Base-by-base conservation (phyloP, 2,888 invertebrate genomes). In the Molorchus minor region DNA sequence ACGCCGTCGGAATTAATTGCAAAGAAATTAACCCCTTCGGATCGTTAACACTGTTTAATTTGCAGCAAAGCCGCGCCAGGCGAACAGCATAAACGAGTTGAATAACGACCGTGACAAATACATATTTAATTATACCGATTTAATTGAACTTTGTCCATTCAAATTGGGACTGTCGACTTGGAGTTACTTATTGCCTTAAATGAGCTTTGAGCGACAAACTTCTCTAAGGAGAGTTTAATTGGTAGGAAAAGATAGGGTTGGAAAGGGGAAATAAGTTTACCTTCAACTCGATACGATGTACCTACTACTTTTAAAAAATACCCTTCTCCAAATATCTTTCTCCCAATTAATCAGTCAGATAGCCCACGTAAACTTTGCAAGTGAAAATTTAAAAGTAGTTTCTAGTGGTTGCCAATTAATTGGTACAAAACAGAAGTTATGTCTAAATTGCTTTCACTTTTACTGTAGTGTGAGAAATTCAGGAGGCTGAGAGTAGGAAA, bases 1-100 rank as follows among this genome's bases (percentile, higher is more conserved):
- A 57, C 65, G 62, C 69, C 60, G 61, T 33, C 61, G 67, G 59
- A 64, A 69, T 66, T 71, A 69, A 71, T 70, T 70, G 64, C 69
- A 57, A 71, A 71, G 69, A 69, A 70, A 70, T 70, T 70, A 70
- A 71, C 71, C 71, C 71, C 63, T 64, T 66, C 63, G 52, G 64
- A 65, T 69, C 67, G 69, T 70, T 65, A 67, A 62, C 68, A 62
- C 66, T 65, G 65, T 71, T 68, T 67, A 71, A 71, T 70, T 71
- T 67, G 66, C 56, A 68, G 51, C 69, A 63, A n/a, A n/a, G 65
- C 61, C 45, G 58, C 52, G 15, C 44, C 57, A 25, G 38, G 58
- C 57, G 54, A 35, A 57, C 61, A 58, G 63, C 53, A 58, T 60
- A 63, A 64, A 66, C 58, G 62, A 51, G 58, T 54, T 66, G 54